These are phyloP conservation scores for Leuctra nigra DNA, from an alignment of 2,888 invertebrate genomes.

Conservation along the genomic window DNA sequence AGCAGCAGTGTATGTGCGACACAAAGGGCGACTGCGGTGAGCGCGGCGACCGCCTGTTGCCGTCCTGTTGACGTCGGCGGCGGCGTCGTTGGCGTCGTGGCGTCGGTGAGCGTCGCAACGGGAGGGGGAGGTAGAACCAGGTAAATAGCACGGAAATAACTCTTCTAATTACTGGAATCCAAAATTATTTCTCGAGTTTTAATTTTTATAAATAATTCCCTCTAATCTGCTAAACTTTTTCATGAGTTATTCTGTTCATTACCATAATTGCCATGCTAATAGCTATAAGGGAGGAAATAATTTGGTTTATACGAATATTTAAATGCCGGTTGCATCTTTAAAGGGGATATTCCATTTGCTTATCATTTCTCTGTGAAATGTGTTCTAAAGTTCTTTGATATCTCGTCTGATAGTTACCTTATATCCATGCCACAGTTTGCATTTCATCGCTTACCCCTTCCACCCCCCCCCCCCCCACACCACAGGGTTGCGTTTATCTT, in stretches of 20 bases:
- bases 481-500: neutral
- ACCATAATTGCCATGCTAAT: slow-evolving; percentile 18
- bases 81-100: neutral
- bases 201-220: slow-evolving; percentile 11
- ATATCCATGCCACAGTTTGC: neutral
- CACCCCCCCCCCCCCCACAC: neutral
- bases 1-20: neutral
- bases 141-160: neutral
- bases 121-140: neutral
- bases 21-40: neutral
- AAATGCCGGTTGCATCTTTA: slow-evolving; percentile 3
- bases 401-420: too few species aligned
- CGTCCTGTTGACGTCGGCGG: too few species aligned
- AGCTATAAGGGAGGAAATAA: slow-evolving; percentile 18
- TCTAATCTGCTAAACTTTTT: slow-evolving; percentile 16
- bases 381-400: too few species aligned
- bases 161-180: neutral
- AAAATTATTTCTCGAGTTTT: slow-evolving; percentile 1
- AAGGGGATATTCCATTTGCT: too few species aligned
- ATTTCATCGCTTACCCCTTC: neutral
- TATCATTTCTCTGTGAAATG: too few species aligned
- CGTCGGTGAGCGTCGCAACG: neutral
- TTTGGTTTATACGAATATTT: slow-evolving; percentile 15
- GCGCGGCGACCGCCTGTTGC: slow-evolving; percentile 5
- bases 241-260: slow-evolving; percentile 11